phyloP scores from a whole-genome alignment of 1,140 invertebrate species.

The Drosophila pandora region DNA sequence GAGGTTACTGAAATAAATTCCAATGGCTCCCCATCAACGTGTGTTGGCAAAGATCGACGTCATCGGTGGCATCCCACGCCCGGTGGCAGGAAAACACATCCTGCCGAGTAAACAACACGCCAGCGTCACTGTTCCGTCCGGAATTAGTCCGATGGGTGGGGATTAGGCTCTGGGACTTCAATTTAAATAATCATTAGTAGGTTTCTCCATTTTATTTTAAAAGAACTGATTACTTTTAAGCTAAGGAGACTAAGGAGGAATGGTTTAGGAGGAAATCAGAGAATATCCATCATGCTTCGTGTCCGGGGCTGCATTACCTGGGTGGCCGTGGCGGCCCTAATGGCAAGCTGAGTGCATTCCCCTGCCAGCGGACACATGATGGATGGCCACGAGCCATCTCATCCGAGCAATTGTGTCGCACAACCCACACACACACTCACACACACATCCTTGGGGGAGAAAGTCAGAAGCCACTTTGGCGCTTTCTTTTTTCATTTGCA shows the following conservation, averaged over 20 bases:
- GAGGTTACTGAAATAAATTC: constrained; percentile 19
- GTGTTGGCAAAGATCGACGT: constrained; percentile 29
- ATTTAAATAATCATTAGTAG: neutral
- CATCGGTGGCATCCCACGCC: constrained; percentile 29
- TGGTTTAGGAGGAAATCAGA: neutral
- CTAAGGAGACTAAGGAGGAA: too few relatives aligned
- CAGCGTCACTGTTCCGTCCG: constrained; percentile 10
- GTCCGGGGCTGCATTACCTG: constrained; percentile 19
- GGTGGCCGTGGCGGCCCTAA: constrained; percentile 15
- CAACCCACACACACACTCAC: constrained; percentile 4
- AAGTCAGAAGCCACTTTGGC: constrained; percentile 42
- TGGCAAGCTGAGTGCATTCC: constrained; percentile 65
- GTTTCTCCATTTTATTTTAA: too few relatives aligned
- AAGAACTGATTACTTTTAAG: too few relatives aligned
- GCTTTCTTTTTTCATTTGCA: constrained; percentile 56
- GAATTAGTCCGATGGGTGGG: constrained; percentile 24
- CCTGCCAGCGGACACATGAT: constrained; percentile 41
- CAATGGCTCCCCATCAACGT: constrained; percentile 11
- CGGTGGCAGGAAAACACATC: constrained; percentile 1
- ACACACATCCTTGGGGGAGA: neutral
- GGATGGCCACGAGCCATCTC: constrained; percentile 32
- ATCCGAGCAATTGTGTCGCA: constrained; percentile 8
- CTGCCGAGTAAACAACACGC: constrained; percentile 35
- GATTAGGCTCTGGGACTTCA: constrained; percentile 4
- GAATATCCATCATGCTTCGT: neutral